Evolutionary conservation across 2,797 vertebrate genomes (phyloP), one percentile per base, ranked within the genome.

Genomic region (Enteromius paludinosus): DNA sequence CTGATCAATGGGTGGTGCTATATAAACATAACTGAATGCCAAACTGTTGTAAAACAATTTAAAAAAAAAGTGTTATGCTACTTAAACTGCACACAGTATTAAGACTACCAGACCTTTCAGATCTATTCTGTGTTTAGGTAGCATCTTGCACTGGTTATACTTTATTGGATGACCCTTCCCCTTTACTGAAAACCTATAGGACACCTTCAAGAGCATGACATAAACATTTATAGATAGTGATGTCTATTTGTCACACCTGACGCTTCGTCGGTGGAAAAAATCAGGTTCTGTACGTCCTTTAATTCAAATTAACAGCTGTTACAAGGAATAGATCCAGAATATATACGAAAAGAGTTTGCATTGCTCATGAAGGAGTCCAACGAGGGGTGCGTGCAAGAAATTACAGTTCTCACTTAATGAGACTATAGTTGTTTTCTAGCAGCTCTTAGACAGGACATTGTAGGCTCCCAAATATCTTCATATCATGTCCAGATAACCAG

Each of bases 1-100:
- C 83, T 82, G 83, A 83, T 83, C 86, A 83, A 85, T 87, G 82
- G 85, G 79, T 85, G 87, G 87, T 88, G 84, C 87, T 88, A 85
- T 87, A 78, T 85, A 88, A 88, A 88, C 66, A 85, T 87, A 86
- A 73, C 74, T 82, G 85, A 88, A 86, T 85, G 85, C 81, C 75
- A 84, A 86, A 84, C 85, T 25, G 83, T 84, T 84, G 79, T 86
- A 68, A 59, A 64, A 82, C 20, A 45, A 75, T 45, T 41, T 9
- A 33, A 71, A 75, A 79, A 54, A 73, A 81, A 82, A 72, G 70
- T 73, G 69, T 79, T 68, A 73, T 64, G 87, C 87, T 69, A 72
- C 78, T 82, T 82, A 86, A 86, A 82, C 87, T 88, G 87, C 83
- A 85, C 68, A 70, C 71, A 79, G 69, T 15, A 59, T 64, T 68